Percentiles rank a stretch among this genome's conserved stretches.
Evolutionary conservation across 2,888 invertebrate genomes (phyloP).

Genomic region (Ganaspis brasiliensis): DNA sequence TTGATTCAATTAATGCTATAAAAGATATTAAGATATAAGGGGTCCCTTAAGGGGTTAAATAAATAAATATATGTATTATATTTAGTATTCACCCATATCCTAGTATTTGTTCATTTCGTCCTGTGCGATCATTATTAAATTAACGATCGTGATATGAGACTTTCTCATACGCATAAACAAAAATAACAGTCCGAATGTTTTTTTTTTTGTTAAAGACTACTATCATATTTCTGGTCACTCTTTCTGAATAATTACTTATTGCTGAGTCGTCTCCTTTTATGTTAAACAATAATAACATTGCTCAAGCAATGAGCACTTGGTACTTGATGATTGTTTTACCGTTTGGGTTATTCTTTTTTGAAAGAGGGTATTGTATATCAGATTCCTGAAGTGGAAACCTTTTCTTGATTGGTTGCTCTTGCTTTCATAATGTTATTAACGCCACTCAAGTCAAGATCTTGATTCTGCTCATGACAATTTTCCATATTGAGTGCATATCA

Average conservation of each 20-base stretch:
- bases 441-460: background rate
- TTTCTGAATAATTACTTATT: slow-evolving; percentile 48
- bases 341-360: slow-evolving; percentile 13
- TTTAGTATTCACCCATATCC: too few relatives aligned
- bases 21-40: too few relatives aligned
- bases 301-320: slow-evolving; percentile 50
- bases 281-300: slow-evolving; percentile 55
- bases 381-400: background rate
- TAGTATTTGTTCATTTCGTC: too few relatives aligned
- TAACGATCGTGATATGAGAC: too few relatives aligned
- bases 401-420: background rate
- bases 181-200: too few relatives aligned
- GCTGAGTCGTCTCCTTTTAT: slow-evolving; percentile 59
- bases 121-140: too few relatives aligned
- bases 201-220: slow-evolving; percentile 38
- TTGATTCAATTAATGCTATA: too few relatives aligned
- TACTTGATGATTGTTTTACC: background rate
- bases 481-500: slow-evolving; percentile 6
- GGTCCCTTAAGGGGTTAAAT: too few relatives aligned
- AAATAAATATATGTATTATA: too few relatives aligned
- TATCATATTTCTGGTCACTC: slow-evolving; percentile 6
- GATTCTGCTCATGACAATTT: slow-evolving; percentile 15
- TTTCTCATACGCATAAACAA: too few relatives aligned
- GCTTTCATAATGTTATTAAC: background rate
- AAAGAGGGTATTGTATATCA: background rate